Conservation (phyloP, 2,113 vertebrate species). For the Isichthys henryi region DNA sequence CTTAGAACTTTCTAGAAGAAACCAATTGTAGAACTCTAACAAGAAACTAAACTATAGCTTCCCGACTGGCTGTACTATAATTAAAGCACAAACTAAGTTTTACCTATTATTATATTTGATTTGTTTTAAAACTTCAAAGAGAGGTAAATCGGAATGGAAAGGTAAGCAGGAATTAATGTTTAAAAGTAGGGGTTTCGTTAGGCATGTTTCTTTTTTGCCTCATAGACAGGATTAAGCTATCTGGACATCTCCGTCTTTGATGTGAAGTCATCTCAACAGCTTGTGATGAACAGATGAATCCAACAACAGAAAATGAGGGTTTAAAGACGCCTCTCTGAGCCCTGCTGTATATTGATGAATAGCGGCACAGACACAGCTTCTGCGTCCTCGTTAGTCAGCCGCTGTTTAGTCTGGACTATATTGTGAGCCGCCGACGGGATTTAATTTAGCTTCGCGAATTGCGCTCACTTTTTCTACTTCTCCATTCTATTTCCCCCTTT, state of each 20-base stretch:
- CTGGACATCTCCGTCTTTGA: background rate
- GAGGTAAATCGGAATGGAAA: background rate
- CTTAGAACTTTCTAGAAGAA: background rate
- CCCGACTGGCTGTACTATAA: background rate
- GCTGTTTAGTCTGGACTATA: background rate
- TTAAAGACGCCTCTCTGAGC: background rate
- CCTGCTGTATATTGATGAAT: background rate
- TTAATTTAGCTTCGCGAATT: background rate
- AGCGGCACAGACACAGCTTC: background rate
- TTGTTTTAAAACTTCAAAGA: background rate
- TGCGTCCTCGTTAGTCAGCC: background rate
- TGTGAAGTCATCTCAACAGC: background rate
- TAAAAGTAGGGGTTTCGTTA: background rate
- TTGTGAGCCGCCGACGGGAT: background rate
- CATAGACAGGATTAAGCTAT: background rate
- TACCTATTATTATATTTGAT: background rate
- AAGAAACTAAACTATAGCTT: background rate
- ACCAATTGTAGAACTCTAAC: background rate
- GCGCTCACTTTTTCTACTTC: background rate
- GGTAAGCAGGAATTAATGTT: background rate
- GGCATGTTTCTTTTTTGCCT: no score
- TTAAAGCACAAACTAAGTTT: background rate
- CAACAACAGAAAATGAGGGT: background rate
- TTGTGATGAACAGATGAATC: background rate
- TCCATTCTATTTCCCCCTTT: background rate